Evolutionary conservation across 2,113 vertebrate species (phyloP).

Genomic region (Silurus asotus): DNA sequence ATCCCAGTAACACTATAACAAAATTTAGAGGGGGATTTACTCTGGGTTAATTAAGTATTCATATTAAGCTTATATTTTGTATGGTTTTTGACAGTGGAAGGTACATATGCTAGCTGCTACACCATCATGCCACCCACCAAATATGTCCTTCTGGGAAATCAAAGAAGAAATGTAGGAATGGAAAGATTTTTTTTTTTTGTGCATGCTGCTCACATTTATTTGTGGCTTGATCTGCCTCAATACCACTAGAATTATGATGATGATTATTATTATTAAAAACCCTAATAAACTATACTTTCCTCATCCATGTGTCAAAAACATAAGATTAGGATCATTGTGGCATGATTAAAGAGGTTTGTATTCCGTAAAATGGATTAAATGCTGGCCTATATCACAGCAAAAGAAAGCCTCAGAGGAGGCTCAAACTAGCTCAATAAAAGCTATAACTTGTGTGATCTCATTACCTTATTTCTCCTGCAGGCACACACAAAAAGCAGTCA

Average conservation of each 20-base stretch:
- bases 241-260: neutral
- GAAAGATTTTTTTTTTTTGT: neutral
- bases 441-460: conserved; percentile 26
- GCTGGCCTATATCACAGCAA: conserved; percentile 1
- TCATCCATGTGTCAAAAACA: neutral
- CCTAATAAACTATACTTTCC: neutral
- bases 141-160: neutral
- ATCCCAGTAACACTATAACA: too few species aligned
- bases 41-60: neutral
- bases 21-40: neutral
- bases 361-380: conserved; percentile 31
- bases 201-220: too few species aligned
- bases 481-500: conserved; percentile 16
- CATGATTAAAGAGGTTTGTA: conserved; percentile 22
- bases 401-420: conserved; percentile 27
- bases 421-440: conserved; percentile 24
- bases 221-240: neutral
- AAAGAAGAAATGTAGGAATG: neutral
- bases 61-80: neutral
- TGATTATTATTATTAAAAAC: neutral
- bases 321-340: neutral
- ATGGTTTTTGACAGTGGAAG: neutral
- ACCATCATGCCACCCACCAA: neutral
- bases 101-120: neutral
- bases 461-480: conserved; percentile 27